Conservation (phyloP, 2,797 vertebrate genomes). For the Amphiprion clarkii region DNA sequence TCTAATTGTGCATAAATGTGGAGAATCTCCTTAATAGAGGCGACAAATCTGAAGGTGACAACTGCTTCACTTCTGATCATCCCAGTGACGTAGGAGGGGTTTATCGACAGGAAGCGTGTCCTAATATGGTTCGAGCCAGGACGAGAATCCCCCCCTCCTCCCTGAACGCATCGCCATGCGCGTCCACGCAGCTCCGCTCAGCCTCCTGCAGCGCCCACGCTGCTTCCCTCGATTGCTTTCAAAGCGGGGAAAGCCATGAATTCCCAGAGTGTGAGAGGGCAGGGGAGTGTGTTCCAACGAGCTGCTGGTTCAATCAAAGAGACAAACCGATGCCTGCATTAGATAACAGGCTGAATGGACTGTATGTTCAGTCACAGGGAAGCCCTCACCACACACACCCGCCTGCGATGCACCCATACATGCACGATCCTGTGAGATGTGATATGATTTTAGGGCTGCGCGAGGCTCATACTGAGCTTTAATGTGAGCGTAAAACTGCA, state of each 20-base stretch:
- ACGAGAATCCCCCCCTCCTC: conserved; percentile 57
- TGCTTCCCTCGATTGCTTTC: conserved; percentile 28
- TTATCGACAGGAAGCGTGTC: conserved; percentile 67
- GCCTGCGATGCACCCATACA: neutral
- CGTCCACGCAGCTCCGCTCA: conserved; percentile 59
- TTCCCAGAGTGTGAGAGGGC: conserved; percentile 50
- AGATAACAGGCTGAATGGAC: neutral
- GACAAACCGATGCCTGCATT: neutral
- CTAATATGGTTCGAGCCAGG: conserved; percentile 78
- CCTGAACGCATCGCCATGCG: conserved; percentile 50
- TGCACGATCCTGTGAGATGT: neutral
- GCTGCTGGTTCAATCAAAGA: neutral
- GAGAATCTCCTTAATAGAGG: neutral
- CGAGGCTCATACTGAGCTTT: neutral
- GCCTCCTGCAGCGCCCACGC: conserved; percentile 70
- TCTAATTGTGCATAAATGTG: neutral
- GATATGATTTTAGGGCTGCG: neutral
- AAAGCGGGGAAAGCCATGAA: conserved; percentile 72
- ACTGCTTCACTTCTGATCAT: conserved; percentile 17
- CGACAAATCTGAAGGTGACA: conserved; percentile 22
- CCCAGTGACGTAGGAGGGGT: conserved; percentile 58
- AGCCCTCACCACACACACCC: neutral
- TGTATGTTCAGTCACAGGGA: neutral
- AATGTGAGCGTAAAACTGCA: neutral
- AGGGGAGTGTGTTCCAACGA: neutral